Evolutionary conservation across 1,140 invertebrate species (phyloP), one percentile per base, ranked within the genome.

Genomic region (Drosophila kepulauana): DNA sequence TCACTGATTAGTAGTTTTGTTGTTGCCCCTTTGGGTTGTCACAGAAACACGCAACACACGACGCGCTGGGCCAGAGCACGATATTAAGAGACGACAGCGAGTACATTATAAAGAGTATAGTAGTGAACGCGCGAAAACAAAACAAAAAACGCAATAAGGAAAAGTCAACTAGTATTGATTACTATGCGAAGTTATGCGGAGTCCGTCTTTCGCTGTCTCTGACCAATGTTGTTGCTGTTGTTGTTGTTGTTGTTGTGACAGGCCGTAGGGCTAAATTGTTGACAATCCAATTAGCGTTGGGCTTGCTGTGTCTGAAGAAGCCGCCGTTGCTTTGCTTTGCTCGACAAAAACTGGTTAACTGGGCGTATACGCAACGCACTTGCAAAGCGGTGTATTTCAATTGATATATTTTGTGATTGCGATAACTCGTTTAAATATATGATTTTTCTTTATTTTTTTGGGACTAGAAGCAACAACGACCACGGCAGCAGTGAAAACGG

Each of bases 231-330:
- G 57, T 15, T 45, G 54, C 41, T 13, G 11, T 20, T 58, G 49
- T 61, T 35, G 11, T 20, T 58, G 49, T 61, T 35, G 28, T 25
- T 85, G 69, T 84, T 86, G 79, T 75, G 82, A 70, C 82, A 82
- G 75, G 51, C 61, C 8, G 54, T 58, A 59, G 51, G 45, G 69
- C 46, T 75, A 66, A 65, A 67, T 52, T 75, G 82, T 81, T 72
- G 85, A 84, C 85, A 88, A 88, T 88, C 84, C 84, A 88, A 88
- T 88, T 88, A 88, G 81, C 80, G 54, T 11, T 56, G 38, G 30
- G 49, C 35, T 49, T 1, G 43, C 46, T 13, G 4, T n/a, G 25
- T 15, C 45, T 20, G 33, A 61, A 78, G 61, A 72, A 73, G 66
- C 75, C 74, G 73, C 72, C 20, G 20, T 25, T 25, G 20, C 20